Conservation (phyloP, 2,797 vertebrate genomes). For the Pantherophis alleghaniensis region DNA sequence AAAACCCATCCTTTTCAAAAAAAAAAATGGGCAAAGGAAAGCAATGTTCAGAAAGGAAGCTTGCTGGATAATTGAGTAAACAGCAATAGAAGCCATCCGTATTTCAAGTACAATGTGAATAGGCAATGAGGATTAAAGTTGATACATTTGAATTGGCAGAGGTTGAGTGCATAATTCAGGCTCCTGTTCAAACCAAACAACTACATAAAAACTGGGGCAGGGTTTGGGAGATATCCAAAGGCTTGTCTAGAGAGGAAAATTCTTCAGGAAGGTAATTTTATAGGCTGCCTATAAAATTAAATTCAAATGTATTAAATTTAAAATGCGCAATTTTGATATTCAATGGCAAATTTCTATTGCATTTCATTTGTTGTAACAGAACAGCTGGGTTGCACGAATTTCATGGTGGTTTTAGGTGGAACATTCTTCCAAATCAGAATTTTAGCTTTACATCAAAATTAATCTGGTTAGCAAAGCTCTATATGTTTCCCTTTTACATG, state of each 20-base stretch:
- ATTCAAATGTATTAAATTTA: constrained; percentile 17
- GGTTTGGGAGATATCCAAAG: not conserved
- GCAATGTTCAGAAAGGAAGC: constrained; percentile 42
- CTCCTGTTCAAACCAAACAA: not conserved
- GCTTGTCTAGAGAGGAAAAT: not conserved
- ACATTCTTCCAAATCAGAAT: not conserved
- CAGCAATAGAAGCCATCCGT: constrained; percentile 33
- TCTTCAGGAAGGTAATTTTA: constrained; percentile 5
- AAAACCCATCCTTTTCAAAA: constrained; percentile 53
- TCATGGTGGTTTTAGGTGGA: constrained; percentile 4
- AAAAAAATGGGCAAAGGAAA: not conserved
- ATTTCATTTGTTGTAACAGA: constrained; percentile 13
- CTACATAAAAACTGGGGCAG: not conserved
- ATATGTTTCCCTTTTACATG: not conserved
- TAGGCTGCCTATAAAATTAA: constrained; percentile 8
- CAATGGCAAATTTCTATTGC: not conserved
- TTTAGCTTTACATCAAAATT: constrained; percentile 4
- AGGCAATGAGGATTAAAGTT: constrained; percentile 35
- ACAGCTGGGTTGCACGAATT: not conserved
- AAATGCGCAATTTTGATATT: constrained; percentile 17
- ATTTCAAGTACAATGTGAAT: constrained; percentile 45
- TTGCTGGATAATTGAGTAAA: constrained; percentile 45
- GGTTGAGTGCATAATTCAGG: not conserved
- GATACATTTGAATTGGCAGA: constrained; percentile 27
- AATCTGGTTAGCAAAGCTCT: not conserved